These are phyloP conservation scores for Pangasianodon hypophthalmus DNA, from an alignment of 2,113 vertebrate species.

Conservation along the genomic window DNA sequence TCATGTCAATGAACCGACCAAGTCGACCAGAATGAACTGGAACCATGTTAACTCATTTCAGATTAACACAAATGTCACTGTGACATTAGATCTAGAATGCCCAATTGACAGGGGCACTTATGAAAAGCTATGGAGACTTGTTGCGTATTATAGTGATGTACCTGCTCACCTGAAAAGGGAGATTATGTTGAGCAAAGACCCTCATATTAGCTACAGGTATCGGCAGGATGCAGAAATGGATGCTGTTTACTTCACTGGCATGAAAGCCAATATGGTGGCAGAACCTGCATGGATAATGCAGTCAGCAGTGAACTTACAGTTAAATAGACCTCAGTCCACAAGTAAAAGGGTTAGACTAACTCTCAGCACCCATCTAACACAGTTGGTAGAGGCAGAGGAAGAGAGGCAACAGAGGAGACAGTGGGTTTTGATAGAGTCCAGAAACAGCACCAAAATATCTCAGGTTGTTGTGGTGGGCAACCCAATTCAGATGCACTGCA, in stretches of 20 bases:
- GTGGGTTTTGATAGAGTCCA: constrained; percentile 85
- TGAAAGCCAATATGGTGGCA: constrained; percentile 76
- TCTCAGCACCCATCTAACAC: constrained; percentile 66
- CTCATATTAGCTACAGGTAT: constrained; percentile 73
- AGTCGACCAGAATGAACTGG: constrained; percentile 67
- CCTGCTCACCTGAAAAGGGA: constrained; percentile 81
- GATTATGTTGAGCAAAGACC: constrained; percentile 63
- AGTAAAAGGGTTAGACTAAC: constrained; percentile 75
- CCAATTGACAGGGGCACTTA: constrained; percentile 80
- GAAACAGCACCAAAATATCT: constrained; percentile 52
- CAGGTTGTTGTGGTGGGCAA: constrained; percentile 73
- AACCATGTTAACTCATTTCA: constrained; percentile 71
- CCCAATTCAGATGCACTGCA: constrained; percentile 74
- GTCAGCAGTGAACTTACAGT: constrained; percentile 75
- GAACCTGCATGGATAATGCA: constrained; percentile 87
- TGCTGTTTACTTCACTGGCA: constrained; percentile 85
- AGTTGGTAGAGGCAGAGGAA: constrained; percentile 63
- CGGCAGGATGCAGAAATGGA: constrained; percentile 78
- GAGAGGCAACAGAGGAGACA: constrained; percentile 55
- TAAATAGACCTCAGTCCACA: constrained; percentile 82
- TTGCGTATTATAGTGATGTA: constrained; percentile 89
- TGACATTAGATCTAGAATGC: constrained; percentile 80
- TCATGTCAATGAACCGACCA: constrained; percentile 65
- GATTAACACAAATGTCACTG: constrained; percentile 74
- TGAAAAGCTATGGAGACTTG: constrained; percentile 85